A percentile compares a stretch with the other conserved stretches of the same genome.
phyloP scores from a whole-genome alignment of 2,888 invertebrate species.

The Trachelus tabidus region DNA sequence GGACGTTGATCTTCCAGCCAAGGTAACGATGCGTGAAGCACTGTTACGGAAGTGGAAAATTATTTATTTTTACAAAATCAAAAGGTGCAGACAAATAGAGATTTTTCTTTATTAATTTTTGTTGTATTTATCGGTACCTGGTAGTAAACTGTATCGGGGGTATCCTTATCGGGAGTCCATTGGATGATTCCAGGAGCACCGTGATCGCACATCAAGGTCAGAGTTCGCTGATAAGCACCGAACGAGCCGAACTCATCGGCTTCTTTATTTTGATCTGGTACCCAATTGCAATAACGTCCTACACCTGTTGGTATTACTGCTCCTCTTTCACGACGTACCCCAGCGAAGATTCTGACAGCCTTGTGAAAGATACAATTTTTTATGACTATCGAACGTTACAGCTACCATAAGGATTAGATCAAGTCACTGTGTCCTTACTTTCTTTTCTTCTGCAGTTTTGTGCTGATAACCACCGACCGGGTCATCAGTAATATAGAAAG shows the following conservation, averaged over 20 bases:
- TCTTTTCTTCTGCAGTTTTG: constrained; percentile 83
- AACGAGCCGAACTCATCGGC: constrained; percentile 89
- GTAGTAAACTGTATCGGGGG: constrained; percentile 93
- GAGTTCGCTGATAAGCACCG: constrained; percentile 88
- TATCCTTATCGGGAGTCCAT: constrained; percentile 88
- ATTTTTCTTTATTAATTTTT: neutral
- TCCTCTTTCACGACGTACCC: constrained; percentile 79
- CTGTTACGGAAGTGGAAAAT: constrained; percentile 68
- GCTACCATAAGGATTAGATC: neutral
- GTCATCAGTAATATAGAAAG: constrained; percentile 94
- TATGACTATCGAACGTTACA: constrained; percentile 18
- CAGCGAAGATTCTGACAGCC: constrained; percentile 86
- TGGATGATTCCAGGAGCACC: constrained; percentile 87
- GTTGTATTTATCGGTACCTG: constrained; percentile 71
- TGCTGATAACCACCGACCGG: constrained; percentile 90
- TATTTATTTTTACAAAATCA: neutral
- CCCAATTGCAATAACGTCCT: constrained; percentile 91
- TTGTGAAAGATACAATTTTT: constrained; percentile 52
- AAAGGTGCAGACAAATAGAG: neutral
- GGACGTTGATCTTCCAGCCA: constrained; percentile 95
- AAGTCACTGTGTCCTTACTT: constrained; percentile 69
- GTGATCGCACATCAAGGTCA: constrained; percentile 84
- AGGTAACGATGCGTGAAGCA: constrained; percentile 93
- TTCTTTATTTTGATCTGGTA: constrained; percentile 78
- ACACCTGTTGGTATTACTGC: constrained; percentile 79